These are phyloP conservation scores for Acanthis flammea DNA, from an alignment of 2,797 vertebrate genomes.

Conservation along the genomic window DNA sequence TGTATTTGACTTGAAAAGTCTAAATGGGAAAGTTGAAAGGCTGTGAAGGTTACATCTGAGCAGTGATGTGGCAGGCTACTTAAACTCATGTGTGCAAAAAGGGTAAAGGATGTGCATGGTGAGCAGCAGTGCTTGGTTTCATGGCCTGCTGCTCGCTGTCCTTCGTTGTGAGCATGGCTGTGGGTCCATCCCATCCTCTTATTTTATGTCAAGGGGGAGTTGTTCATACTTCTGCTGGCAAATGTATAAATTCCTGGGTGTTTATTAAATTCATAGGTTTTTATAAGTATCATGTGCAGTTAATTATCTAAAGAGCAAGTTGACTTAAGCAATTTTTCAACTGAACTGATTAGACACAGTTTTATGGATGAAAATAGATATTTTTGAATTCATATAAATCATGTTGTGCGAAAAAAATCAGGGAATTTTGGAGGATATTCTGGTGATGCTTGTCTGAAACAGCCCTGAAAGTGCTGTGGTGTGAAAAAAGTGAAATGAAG, in stretches of 20 bases:
- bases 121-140: neutral
- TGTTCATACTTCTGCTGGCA: neutral
- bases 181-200: neutral
- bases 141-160: neutral
- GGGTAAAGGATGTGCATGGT: neutral
- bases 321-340: neutral
- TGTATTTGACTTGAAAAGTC: neutral
- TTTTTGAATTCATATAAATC: neutral
- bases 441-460: neutral
- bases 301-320: neutral
- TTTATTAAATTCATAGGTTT: neutral
- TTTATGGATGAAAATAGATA: neutral
- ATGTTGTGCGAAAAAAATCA: neutral
- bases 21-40: neutral
- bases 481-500: neutral
- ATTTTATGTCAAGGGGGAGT: neutral
- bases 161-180: rapidly evolving
- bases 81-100: neutral
- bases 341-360: neutral
- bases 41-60: neutral
- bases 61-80: neutral
- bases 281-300: rapidly evolving
- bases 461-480: neutral
- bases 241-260: neutral
- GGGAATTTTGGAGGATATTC: neutral